These are phyloP conservation scores for Cirrhinus mrigala DNA, from an alignment of 2,797 vertebrate species.

Conservation along the genomic window DNA sequence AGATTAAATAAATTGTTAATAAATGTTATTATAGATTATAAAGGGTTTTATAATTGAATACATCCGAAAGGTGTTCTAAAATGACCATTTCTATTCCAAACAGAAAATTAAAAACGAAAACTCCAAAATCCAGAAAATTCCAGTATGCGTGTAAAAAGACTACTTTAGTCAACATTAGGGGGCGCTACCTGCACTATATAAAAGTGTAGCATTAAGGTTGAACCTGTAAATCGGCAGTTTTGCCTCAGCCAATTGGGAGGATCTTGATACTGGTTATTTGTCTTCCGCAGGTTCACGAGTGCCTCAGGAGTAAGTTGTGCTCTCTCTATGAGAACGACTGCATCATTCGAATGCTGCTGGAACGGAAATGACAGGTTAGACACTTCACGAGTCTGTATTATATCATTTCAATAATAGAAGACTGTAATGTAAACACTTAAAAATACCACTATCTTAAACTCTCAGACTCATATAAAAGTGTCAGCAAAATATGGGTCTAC, in stretches of 20 bases:
- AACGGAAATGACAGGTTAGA: conserved; percentile 94
- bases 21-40: too few species aligned
- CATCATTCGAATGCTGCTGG: conserved; percentile 99
- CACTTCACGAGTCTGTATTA: background rate
- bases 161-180: conserved; percentile 1
- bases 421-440: background rate
- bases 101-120: too few species aligned
- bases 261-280: background rate
- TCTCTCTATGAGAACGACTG: conserved; percentile 99
- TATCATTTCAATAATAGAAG: background rate
- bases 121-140: background rate
- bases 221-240: background rate
- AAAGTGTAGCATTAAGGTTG: background rate
- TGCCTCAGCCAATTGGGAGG: background rate
- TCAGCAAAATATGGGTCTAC: background rate
- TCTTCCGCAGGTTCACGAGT: conserved; percentile 90
- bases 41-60: too few species aligned
- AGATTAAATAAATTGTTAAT: too few species aligned
- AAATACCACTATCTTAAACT: background rate
- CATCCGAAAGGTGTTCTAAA: too few species aligned
- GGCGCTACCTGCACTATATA: background rate
- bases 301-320: conserved; percentile 98
- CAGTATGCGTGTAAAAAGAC: background rate
- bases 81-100: background rate
- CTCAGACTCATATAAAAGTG: background rate